Evolutionary conservation across 2,113 vertebrate species (phyloP).

Genomic region (Rhynchomys soricoides): DNA sequence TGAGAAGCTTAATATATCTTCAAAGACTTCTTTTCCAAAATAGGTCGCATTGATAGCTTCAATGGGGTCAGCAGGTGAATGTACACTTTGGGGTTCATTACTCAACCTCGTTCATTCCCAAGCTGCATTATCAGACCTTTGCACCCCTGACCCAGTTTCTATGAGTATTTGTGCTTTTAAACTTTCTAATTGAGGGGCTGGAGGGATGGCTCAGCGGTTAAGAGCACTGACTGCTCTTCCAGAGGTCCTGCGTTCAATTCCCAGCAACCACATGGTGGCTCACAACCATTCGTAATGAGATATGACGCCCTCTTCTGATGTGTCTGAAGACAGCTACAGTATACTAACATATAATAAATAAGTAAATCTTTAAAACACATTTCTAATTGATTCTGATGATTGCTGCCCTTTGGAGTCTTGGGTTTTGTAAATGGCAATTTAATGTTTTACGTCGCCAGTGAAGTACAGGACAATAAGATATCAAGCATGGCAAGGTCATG

Average conservation of each 20-base stretch:
- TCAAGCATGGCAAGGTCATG: background rate
- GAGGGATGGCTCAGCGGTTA: too few relatives aligned
- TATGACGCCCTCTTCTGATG: too few relatives aligned
- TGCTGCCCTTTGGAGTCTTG: background rate
- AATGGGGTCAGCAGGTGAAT: background rate
- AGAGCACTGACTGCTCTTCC: too few relatives aligned
- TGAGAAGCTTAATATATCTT: background rate
- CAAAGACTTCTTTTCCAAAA: background rate
- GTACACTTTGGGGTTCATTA: background rate
- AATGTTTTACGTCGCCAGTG: background rate
- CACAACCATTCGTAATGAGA: too few relatives aligned
- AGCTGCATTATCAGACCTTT: background rate
- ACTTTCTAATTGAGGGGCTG: background rate
- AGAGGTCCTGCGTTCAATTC: too few relatives aligned
- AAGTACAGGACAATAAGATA: background rate
- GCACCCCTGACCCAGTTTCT: background rate
- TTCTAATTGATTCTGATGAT: background rate
- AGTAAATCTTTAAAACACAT: too few relatives aligned
- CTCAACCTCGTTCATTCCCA: background rate
- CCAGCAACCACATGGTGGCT: too few relatives aligned
- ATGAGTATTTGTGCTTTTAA: background rate
- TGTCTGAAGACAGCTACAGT: too few relatives aligned
- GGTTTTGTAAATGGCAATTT: conserved; percentile 16
- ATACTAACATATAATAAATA: too few relatives aligned
- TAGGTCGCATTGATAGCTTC: background rate